These are phyloP conservation scores for Rattus rattus DNA, from an alignment of 2,113 vertebrate species.

Conservation along the genomic window DNA sequence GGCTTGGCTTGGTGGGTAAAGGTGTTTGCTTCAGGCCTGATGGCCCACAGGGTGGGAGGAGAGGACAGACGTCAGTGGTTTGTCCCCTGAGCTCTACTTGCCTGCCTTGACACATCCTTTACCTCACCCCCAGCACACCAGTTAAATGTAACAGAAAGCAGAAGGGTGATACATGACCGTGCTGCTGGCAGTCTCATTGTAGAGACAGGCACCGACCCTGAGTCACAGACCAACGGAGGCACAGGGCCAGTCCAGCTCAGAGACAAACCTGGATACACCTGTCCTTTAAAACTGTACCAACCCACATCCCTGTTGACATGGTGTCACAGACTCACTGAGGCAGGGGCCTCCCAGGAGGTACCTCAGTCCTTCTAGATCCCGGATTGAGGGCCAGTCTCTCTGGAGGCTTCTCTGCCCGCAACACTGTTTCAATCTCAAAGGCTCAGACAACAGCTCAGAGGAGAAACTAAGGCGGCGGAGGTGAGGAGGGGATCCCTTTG, in stretches of 20 bases:
- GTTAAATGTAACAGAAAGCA: neutral
- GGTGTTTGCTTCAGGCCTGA: neutral
- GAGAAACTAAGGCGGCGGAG: neutral
- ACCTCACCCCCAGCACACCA: neutral
- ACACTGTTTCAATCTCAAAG: fast-evolving
- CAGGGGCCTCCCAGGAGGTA: neutral
- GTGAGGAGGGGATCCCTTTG: neutral
- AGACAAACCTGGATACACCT: fast-evolving
- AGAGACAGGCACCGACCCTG: neutral
- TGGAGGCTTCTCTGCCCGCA: neutral
- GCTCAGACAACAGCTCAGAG: neutral
- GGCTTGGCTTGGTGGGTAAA: neutral
- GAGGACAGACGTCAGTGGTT: neutral
- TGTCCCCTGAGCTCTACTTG: neutral
- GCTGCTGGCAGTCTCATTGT: fast-evolving
- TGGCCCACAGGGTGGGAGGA: neutral
- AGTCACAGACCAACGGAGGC: neutral
- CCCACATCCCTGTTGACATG: fast-evolving
- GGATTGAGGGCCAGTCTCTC: neutral
- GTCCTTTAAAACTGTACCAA: neutral
- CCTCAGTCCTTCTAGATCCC: neutral
- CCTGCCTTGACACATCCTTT: neutral
- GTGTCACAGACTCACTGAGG: neutral
- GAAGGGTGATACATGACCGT: fast-evolving
- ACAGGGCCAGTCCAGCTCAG: neutral